Evolutionary conservation across 2,888 invertebrate genomes (phyloP).

Genomic region (Cerceris ruficornis): DNA sequence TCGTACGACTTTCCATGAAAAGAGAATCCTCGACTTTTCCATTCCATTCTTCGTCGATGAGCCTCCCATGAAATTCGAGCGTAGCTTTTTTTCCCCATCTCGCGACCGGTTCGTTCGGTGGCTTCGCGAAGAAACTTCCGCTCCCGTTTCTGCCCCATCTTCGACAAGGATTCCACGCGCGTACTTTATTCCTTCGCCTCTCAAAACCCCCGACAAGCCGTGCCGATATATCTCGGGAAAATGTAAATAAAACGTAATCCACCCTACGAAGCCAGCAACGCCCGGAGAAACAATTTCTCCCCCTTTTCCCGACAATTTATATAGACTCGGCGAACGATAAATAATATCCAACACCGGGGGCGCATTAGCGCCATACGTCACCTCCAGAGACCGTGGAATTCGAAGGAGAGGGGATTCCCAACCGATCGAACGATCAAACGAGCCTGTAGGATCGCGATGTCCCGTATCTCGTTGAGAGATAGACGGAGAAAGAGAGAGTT

Average conservation of each 20-base stretch:
- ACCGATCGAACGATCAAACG: constrained; percentile 31
- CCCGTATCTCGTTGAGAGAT: constrained; percentile 24
- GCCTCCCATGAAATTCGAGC: constrained; percentile 42
- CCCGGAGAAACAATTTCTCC: not conserved
- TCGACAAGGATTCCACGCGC: not conserved
- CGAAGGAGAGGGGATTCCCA: not conserved
- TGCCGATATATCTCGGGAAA: not conserved
- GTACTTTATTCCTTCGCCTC: not conserved
- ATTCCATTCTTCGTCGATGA: constrained; percentile 27
- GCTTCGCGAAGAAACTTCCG: constrained; percentile 40
- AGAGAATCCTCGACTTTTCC: constrained; percentile 26
- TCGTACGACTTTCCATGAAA: constrained; percentile 42
- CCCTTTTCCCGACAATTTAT: not conserved
- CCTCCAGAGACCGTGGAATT: not conserved
- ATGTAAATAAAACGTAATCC: not conserved
- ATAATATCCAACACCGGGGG: not conserved
- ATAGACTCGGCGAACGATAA: not conserved
- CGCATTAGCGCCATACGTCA: not conserved
- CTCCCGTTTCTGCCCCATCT: not conserved
- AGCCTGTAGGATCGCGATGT: constrained; percentile 40
- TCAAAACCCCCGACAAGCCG: not conserved
- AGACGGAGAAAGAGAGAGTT: constrained; percentile 5
- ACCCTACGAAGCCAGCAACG: not conserved
- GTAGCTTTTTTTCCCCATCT: constrained; percentile 32
- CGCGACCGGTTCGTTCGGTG: constrained; percentile 66